Evolutionary conservation across 1,140 invertebrate genomes (phyloP), one percentile per base, ranked within the genome.

Genomic region (Drosophila virilis): DNA sequence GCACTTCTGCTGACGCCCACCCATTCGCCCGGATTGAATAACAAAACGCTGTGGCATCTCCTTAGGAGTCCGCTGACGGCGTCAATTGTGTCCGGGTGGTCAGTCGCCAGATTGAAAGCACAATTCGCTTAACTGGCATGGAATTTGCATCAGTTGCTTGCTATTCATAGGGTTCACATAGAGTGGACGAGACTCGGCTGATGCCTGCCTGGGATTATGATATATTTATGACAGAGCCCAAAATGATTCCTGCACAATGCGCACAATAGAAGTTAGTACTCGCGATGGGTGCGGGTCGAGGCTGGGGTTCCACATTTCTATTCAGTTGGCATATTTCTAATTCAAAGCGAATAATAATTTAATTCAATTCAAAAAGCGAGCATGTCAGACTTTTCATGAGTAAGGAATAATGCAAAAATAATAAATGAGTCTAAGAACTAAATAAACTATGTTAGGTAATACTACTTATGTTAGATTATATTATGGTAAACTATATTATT

Each of bases 211-310:
- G 50, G 32, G 55, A 58, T 33, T 59, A 45, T 46, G 40, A 46
- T 46, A 61, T 12, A 57, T 22, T 48, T 60, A 61, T 61, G 59
- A 61, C 45, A 48, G 59, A 59, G 9, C 10, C 32, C 57, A 22
- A 59, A 58, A 33, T 48, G 52, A 67, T 42, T 51, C 12, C 28
- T 13, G 28, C 58, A 69, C 64, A 62, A 62, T 51, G 45, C 8
- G 48, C 48, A 40, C 42, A 62, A 70, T 62, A 32, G 58, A 22
- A 52, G 57, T 33, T 10, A n/a, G 45, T 42, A 64, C 42, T 52
- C 8, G n/a, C n/a, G n/a, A n/a, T 1, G 12, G 28, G 1, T 6
- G 28, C 22, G 9, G n/a, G 12, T 17, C 22, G 8, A 2, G 22
- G 33, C 17, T 40, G 37, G n/a, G 42, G 13, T 58, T 50, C 58